Evolutionary conservation across 2,888 invertebrate species (phyloP).

Genomic region (Polydrusus cervinus): DNA sequence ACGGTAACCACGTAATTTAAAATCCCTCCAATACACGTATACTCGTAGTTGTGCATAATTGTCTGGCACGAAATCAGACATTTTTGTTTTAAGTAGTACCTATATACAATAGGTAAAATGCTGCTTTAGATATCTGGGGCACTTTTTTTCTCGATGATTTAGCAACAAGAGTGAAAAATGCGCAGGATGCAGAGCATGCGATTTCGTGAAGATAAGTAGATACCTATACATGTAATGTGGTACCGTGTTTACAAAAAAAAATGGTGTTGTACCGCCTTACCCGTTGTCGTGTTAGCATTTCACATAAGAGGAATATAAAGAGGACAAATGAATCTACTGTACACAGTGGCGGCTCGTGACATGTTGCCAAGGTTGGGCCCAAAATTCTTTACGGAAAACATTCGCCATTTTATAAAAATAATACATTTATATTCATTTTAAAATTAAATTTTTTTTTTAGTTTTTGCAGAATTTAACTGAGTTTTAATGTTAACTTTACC

Average conservation of each 20-base stretch:
- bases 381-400: no score
- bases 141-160: slow-evolving; percentile 35
- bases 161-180: slow-evolving; percentile 31
- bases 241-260: background rate
- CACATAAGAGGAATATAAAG: no score
- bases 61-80: slow-evolving; percentile 19
- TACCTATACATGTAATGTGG: background rate
- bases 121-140: slow-evolving; percentile 29
- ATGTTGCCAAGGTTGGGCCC: no score
- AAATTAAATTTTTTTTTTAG: no score
- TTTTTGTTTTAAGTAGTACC: slow-evolving; percentile 12
- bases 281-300: background rate
- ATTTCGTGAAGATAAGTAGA: slow-evolving; percentile 9
- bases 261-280: background rate
- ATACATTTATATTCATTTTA: no score
- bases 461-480: no score
- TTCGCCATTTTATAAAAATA: no score
- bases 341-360: no score
- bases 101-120: slow-evolving; percentile 17
- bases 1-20: background rate
- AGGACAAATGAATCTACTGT: no score
- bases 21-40: slow-evolving; percentile 11
- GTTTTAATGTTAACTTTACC: no score
- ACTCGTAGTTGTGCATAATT: slow-evolving; percentile 30
- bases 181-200: slow-evolving; percentile 18